Evolutionary conservation across 1,140 invertebrate species (phyloP).

Genomic region (Portunus trituberculatus): DNA sequence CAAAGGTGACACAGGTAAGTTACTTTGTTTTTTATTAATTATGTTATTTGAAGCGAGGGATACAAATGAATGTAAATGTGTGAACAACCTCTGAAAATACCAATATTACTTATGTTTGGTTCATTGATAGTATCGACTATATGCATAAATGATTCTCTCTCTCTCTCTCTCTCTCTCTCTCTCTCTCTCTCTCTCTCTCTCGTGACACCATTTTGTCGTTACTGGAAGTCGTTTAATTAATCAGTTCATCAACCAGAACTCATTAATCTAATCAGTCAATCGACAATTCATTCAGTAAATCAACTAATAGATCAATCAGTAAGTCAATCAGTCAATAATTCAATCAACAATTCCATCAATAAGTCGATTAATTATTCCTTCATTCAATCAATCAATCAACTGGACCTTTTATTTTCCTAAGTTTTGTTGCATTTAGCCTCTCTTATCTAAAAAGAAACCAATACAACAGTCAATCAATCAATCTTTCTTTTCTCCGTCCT

Average conservation of each 20-base stretch:
- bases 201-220: too few relatives aligned
- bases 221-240: neutral
- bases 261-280: neutral
- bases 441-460: too few relatives aligned
- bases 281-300: neutral
- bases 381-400: neutral
- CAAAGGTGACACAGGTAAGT: neutral
- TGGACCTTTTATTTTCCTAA: too few relatives aligned
- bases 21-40: neutral
- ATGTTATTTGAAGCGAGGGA: too few relatives aligned
- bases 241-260: neutral
- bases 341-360: neutral
- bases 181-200: conserved; percentile 3
- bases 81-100: too few relatives aligned
- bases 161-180: conserved; percentile 24
- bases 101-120: too few relatives aligned
- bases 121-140: neutral
- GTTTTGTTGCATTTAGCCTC: too few relatives aligned
- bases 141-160: neutral
- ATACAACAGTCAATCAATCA: too few relatives aligned
- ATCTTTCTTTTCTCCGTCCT: neutral
- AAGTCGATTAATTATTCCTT: neutral
- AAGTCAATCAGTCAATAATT: neutral
- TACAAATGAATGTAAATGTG: too few relatives aligned
- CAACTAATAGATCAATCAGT: neutral